Percentiles rank a stretch among this genome's conserved stretches.
phyloP scores from a whole-genome alignment of 1,140 invertebrate species.

The Pectinophora gossypiella region DNA sequence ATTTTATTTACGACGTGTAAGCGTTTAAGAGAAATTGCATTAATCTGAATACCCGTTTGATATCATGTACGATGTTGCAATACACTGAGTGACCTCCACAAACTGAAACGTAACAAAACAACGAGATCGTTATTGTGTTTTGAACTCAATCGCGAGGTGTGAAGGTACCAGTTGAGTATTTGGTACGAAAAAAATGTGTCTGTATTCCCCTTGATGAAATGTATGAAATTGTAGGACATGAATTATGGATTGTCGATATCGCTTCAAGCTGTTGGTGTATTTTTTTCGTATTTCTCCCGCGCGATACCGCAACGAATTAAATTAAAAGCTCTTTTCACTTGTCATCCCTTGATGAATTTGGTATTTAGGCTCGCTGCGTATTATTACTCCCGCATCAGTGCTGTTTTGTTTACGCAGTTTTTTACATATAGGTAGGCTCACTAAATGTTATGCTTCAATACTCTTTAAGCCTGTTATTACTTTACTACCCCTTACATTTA shows the following conservation, averaged over 20 bases:
- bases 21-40: conserved; percentile 75
- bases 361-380: conserved; percentile 39
- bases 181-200: conserved; percentile 26
- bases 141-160: conserved; percentile 27
- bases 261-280: conserved; percentile 72
- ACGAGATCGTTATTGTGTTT: conserved; percentile 22
- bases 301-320: conserved; percentile 73
- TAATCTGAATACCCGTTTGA: conserved; percentile 73
- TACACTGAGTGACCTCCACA: conserved; percentile 44
- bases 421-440: too few species aligned
- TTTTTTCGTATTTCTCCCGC: conserved; percentile 63
- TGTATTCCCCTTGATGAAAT: conserved; percentile 33
- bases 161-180: conserved; percentile 42
- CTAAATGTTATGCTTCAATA: too few species aligned
- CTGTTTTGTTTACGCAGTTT: neutral
- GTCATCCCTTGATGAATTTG: conserved; percentile 69
- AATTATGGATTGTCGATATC: conserved; percentile 75
- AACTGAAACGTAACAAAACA: conserved; percentile 26
- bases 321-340: conserved; percentile 75
- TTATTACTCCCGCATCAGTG: conserved; percentile 17
- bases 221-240: conserved; percentile 74
- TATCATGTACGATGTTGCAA: conserved; percentile 71
- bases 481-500: too few species aligned
- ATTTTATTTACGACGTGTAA: conserved; percentile 75
- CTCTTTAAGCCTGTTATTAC: too few species aligned